A percentile compares a stretch with the other conserved stretches of the same genome.
phyloP scores from a whole-genome alignment of 2,888 invertebrate genomes.

The Barypeithes pellucidus region DNA sequence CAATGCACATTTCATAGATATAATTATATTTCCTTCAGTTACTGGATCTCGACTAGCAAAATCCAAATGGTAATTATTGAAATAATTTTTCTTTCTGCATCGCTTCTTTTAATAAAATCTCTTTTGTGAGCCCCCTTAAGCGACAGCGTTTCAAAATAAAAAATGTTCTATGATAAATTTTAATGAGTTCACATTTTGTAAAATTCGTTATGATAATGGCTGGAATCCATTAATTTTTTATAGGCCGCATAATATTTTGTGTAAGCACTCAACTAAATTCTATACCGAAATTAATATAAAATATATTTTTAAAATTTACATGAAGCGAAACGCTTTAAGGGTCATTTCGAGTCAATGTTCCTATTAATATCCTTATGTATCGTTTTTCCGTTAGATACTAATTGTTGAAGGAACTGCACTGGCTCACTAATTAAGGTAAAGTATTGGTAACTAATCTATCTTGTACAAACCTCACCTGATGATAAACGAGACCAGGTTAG shows the following conservation, averaged over 20 bases:
- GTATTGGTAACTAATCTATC: no score
- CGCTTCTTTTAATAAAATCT: neutral
- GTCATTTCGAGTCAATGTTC: neutral
- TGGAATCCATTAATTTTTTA: conserved; percentile 27
- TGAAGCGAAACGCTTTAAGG: neutral
- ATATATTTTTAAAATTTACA: conserved; percentile 16
- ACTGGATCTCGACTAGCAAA: no score
- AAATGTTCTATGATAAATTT: conserved; percentile 27
- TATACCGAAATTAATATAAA: conserved; percentile 8
- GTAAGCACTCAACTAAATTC: conserved; percentile 24
- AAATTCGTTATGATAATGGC: conserved; percentile 31
- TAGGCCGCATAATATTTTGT: conserved; percentile 14
- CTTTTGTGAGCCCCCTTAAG: conserved; percentile 1
- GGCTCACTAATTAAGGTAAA: no score
- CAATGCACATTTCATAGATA: no score
- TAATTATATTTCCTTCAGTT: no score
- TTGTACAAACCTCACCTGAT: no score
- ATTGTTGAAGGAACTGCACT: no score
- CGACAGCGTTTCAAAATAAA: conserved; percentile 21
- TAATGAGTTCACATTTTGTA: conserved; percentile 33
- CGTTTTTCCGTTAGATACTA: no score
- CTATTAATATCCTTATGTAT: no score
- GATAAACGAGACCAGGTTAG: no score
- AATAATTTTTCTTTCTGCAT: no score
- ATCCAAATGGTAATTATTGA: no score